Evolutionary conservation across 1,140 invertebrate species (phyloP), one percentile per base, ranked within the genome.

Genomic region (Melitaea cinxia): DNA sequence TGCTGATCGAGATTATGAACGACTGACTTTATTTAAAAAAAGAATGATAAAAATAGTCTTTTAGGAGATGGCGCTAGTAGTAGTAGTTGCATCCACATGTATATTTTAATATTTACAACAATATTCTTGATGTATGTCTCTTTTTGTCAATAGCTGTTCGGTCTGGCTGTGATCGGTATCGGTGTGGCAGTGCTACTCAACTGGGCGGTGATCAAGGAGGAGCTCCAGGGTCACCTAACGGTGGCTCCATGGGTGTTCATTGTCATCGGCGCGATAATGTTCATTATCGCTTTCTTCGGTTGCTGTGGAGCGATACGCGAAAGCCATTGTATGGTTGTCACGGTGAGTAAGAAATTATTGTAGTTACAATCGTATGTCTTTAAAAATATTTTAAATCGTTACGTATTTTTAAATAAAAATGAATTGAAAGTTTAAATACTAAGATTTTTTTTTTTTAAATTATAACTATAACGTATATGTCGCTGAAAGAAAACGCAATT

Each of bases 231-330:
- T 9, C 82, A 92, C 57, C 83, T 92, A 56, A 85, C 88, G 23
- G 91, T 93, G 14, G 91, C 91, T 9, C 92, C 94, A 1, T 92
- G 94, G 69, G 86, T 94, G 4, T 92, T 96, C 68, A 96, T 97
- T 66, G 86, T 95, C 45, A 82, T 96, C 68, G 96, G 96, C 4
- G 90, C 92, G 0, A 87, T 96, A 45, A 94, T 96, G 63, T 95
- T 96, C 78, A 65, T 96, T 23, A 94, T 97, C 60, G 94, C 95
- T 6, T 96, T 96, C 92, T 95, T 97, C 78, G 96, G 96, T 72
- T 97, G 96, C 86, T 97, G 96, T 78, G 96, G 96, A 30, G 96
- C 96, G 7, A 94, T 96, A 55, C 93, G 95, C 54, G 96, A 97
- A 82, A 96, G 94, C 76, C 94, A 95, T 74, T 97, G 95, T 89